These are phyloP conservation scores for Empidonax alnorum DNA, from an alignment of 2,113 vertebrate genomes.

Conservation along the genomic window DNA sequence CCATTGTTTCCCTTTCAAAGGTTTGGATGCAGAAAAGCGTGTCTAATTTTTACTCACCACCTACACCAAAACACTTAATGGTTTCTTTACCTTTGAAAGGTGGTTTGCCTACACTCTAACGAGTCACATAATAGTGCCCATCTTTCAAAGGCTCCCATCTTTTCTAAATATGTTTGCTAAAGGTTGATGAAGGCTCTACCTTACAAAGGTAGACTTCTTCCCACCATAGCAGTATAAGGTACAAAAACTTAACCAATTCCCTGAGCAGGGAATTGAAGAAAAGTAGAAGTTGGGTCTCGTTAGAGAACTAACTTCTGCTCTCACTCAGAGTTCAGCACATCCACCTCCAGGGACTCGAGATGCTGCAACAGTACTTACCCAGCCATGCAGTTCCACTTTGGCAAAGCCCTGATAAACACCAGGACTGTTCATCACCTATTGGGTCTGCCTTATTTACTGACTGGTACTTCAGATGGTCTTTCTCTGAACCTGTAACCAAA, in stretches of 20 bases:
- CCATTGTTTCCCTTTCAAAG: neutral
- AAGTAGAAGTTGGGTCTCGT: neutral
- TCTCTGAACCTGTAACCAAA: neutral
- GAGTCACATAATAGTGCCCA: neutral
- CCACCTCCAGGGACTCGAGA: neutral
- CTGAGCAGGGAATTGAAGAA: neutral
- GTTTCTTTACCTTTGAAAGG: neutral
- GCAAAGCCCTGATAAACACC: neutral
- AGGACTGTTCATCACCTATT: neutral
- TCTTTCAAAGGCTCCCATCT: neutral
- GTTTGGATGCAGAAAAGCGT: neutral
- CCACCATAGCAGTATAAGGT: neutral
- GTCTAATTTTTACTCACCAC: neutral
- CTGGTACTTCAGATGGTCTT: neutral
- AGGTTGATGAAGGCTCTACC: neutral
- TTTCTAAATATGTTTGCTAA: neutral
- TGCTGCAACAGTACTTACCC: neutral
- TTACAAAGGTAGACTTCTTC: neutral
- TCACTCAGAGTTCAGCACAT: neutral
- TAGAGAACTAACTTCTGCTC: neutral
- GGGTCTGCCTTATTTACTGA: neutral
- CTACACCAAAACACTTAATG: neutral
- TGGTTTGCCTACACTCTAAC: neutral
- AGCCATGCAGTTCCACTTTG: neutral
- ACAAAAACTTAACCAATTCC: neutral